A percentile compares a stretch with the other conserved stretches of the same genome.
These are phyloP conservation scores for Augiades crinisus DNA, from an alignment of 2,888 invertebrate genomes.

Conservation along the genomic window DNA sequence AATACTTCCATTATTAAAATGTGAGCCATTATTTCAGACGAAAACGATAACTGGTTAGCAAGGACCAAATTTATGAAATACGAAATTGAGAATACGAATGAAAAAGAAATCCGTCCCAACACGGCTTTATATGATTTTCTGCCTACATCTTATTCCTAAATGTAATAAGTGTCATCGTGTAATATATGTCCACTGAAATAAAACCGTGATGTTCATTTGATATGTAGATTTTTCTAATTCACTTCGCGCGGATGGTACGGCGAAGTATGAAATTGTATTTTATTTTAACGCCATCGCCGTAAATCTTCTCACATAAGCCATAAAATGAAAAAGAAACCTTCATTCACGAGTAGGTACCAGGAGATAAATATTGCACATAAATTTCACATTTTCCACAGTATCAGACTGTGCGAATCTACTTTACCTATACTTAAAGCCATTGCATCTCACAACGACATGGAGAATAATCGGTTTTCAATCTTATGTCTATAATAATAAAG, in stretches of 20 bases:
- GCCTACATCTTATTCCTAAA: not conserved
- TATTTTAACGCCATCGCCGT: constrained; percentile 64
- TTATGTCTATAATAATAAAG: constrained; percentile 2
- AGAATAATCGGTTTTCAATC: constrained; percentile 7
- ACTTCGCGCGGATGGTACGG: constrained; percentile 47
- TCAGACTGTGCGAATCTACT: constrained; percentile 36
- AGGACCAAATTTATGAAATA: not conserved
- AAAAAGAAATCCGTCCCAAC: not conserved
- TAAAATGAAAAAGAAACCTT: constrained; percentile 59
- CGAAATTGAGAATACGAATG: not conserved
- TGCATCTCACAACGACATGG: constrained; percentile 1
- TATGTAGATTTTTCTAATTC: constrained; percentile 73
- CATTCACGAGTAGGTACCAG: constrained; percentile 50
- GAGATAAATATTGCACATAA: constrained; percentile 50
- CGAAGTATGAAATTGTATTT: constrained; percentile 70
- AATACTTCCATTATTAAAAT: not conserved
- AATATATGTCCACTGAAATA: constrained; percentile 56
- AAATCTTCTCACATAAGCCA: constrained; percentile 61
- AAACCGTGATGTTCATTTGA: constrained; percentile 43
- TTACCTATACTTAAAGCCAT: constrained; percentile 27
- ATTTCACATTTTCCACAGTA: constrained; percentile 54
- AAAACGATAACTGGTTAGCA: not conserved
- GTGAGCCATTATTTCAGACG: not conserved
- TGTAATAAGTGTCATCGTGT: constrained; percentile 55
- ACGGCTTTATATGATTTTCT: not conserved